Evolutionary conservation across 2,888 invertebrate genomes (phyloP), one percentile per base, ranked within the genome.

Genomic region (Cataglyphis albicans): DNA sequence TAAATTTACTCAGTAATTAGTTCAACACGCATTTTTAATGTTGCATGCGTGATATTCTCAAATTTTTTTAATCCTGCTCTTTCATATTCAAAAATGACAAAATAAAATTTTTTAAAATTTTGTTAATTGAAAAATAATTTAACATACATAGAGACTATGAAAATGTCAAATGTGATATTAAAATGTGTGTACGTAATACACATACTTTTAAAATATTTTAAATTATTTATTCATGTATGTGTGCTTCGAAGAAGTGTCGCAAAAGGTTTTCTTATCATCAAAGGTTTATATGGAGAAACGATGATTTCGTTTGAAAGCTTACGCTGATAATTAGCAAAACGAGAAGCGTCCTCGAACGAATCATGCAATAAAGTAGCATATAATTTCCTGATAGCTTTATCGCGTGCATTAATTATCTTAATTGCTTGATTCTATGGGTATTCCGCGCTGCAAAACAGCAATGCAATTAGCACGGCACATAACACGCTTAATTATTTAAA

Each of bases 401-500:
- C 25, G 25, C 48, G 7, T 18, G 48, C 10, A 41, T 67, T 57
- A 67, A 41, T 67, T 57, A 67, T 41, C 21, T 41, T 76, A 76
- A 76, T 76, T 67, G 41, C 38, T 65, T 18, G 38, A 76, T 55
- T 57, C 41, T 29, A 55, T 38, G 21, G 55, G 55, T 65, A 75
- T 64, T 41, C 5, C 10, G 38, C 55, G 6, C 12, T 55, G 29
- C 41, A 0, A 65, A 41, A 55, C n/a, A 9, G 12, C 55, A 48
- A 55, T 55, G 76, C 55, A 76, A 76, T 76, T 76, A 75, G 18
- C 12, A 29, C 29, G 38, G 41, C 29, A 12, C n/a, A 41, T 65
- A 41, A 63, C 25, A 29, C 15, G 29, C 10, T 41, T 35, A 67
- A 76, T 76, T 76, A 44, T 29, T 76, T 76, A 29, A 76, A 67